A percentile compares a stretch with the other conserved stretches of the same genome.
Conservation (phyloP, 2,797 vertebrate genomes). For the Spea hammondii region DNA sequence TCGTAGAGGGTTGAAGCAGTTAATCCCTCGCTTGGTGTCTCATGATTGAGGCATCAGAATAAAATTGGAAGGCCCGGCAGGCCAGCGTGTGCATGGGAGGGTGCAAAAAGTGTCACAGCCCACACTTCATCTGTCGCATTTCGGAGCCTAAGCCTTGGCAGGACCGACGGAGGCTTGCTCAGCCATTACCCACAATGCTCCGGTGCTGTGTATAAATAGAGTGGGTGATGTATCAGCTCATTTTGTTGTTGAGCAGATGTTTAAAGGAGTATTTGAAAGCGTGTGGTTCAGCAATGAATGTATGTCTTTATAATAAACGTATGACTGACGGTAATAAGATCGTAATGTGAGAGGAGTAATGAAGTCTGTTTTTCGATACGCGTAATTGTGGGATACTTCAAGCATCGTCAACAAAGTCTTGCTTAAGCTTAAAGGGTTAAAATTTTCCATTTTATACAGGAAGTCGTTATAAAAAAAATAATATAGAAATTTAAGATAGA, state of each 20-base stretch:
- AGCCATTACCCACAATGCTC: constrained; percentile 34
- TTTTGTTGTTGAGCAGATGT: constrained; percentile 36
- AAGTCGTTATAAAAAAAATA: no score
- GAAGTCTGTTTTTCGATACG: no score
- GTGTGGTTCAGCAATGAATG: constrained; percentile 18
- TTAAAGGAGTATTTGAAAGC: constrained; percentile 20
- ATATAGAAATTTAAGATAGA: no score
- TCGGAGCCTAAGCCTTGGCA: constrained; percentile 36
- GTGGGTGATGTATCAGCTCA: constrained; percentile 31
- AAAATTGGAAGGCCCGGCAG: constrained; percentile 41
- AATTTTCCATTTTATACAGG: no score
- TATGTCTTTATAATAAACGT: constrained; percentile 10
- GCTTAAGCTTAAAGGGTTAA: no score
- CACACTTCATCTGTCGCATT: constrained; percentile 49
- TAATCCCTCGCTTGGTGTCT: constrained; percentile 26
- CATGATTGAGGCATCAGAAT: constrained; percentile 36
- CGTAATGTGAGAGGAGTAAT: no score
- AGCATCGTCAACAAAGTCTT: no score
- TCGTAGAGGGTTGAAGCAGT: constrained; percentile 11
- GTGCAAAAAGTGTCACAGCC: constrained; percentile 36
- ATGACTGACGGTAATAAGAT: neutral
- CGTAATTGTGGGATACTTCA: no score
- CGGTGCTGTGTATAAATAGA: constrained; percentile 34
- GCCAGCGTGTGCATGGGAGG: constrained; percentile 21
- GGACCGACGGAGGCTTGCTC: constrained; percentile 37